Conservation (phyloP, 2,113 vertebrate species). For the Xiphophorus maculatus region DNA sequence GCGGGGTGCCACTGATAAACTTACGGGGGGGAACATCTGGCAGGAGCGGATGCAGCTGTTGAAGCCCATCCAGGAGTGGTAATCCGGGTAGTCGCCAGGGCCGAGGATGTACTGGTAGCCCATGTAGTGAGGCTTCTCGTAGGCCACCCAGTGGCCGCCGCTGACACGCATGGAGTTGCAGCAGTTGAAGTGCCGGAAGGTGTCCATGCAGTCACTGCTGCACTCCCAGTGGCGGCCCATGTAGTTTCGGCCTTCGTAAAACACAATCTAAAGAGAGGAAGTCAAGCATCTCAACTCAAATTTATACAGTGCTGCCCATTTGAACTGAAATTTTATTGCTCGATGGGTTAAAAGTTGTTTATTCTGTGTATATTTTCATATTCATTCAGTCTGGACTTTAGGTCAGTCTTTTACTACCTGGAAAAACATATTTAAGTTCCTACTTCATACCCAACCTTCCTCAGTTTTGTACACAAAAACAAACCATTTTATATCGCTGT, state of each 20-base stretch:
- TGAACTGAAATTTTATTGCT: background rate
- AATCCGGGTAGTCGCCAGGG: constrained; percentile 77
- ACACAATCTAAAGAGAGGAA: constrained; percentile 71
- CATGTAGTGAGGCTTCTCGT: constrained; percentile 77
- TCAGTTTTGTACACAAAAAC: background rate
- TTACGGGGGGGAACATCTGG: constrained; percentile 81
- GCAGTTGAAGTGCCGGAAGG: constrained; percentile 77
- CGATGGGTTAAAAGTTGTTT: background rate
- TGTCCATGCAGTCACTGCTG: constrained; percentile 76
- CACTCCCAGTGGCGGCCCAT: constrained; percentile 80
- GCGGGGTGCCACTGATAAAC: constrained; percentile 58
- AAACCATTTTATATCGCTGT: background rate
- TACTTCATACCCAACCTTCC: too few relatives aligned
- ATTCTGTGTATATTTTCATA: too few relatives aligned
- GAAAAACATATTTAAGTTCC: background rate
- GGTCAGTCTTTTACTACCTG: background rate
- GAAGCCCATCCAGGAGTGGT: constrained; percentile 77
- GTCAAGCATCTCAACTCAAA: background rate
- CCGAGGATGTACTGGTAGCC: constrained; percentile 80
- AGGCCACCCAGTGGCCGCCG: constrained; percentile 78
- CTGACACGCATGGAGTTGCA: constrained; percentile 79
- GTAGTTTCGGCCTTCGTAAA: constrained; percentile 80
- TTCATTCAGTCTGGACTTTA: background rate
- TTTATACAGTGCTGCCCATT: background rate
- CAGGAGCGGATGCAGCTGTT: constrained; percentile 83